Evolutionary conservation across 2,888 invertebrate genomes (phyloP), one percentile per base, ranked within the genome.

Genomic region (Xiphydria camelus): DNA sequence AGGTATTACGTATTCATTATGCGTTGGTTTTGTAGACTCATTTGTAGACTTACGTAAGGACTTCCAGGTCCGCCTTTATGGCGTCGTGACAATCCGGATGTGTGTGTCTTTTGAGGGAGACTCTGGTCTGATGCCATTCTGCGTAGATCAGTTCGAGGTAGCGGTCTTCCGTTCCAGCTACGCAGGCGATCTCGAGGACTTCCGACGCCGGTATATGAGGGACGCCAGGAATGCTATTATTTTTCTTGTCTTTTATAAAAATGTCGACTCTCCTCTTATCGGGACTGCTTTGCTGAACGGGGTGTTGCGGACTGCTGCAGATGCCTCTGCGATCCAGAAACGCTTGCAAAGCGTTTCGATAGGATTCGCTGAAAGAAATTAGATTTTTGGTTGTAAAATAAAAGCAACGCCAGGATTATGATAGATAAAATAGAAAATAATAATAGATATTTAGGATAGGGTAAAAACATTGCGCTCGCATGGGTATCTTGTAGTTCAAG

Each of bases 161-260:
- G 15, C 63, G 62, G 52, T 68, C 67, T 36, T 70, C 69, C 1
- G 70, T 70, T 1, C 70, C 70, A 2, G 68, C 57, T 14, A 70
- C 52, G 54, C 57, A 67, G n/a, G 64, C 66, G 19, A 70, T 63
- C 35, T 70, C 70, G 26, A 67, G 63, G 23, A 70, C 56, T n/a
- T 70, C 68, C 1, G 64, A 55, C 1, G 64, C 53, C 5, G 34
- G 41, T 14, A 67, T 40, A 5, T 60, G 54, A 4, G 70, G 70
- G 2, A 69, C 51, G 1, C 64, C 65, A 3, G 59, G 47, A 18
- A 62, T 31, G 45, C 5, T 29, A 14, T 9, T 47, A 21, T 43
- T 47, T 14, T 51, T 60, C 18, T 36, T 55, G n/a, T 60, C 66
- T 12, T 57, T 54, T 3, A 49, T 35, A 3, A 59, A 45, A 12